Evolutionary conservation across 2,888 invertebrate genomes (phyloP), one percentile per base, ranked within the genome.

Genomic region (Thymelicus acteon): DNA sequence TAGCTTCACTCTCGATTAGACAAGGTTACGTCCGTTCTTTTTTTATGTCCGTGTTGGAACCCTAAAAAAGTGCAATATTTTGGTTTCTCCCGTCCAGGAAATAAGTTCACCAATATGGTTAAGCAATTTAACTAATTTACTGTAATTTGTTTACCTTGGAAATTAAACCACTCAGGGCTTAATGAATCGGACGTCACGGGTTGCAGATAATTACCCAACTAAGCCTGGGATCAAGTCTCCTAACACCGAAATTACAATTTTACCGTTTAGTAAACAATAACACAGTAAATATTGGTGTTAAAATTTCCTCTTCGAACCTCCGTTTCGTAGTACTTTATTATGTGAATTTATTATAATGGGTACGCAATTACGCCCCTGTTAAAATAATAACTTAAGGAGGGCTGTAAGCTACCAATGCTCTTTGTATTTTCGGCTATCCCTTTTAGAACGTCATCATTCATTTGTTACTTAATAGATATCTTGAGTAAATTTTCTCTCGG

Each of bases 321-420:
- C 49, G 7, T 19, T 52, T 1, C 49, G 7, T 0, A 15, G 19
- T 52, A 52, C 49, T 52, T 52, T 52, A 52, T 52, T 52, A 52
- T 52, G 49, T 52, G 49, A 67, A 67, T 24, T 67, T 67, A 67
- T 67, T 67, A 67, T 67, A 67, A 67, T 60, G 61, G 67, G 60
- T 60, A 24, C 67, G 67, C 61, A 61, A 67, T 67, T 67, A 52
- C 60, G 60, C 24, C 39, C 49, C 61, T 44, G 61, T 67, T 67
- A 67, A 62, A 68, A 68, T 68, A 68, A 68, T 52, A 52, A 15
- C 19, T 52, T 52, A 67, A 40, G 66, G 47, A 66, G 60, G 60
- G 52, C 66, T 67, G 37, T 61, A 60, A 48, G 52, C 52, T 40
- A 31, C 61, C 44, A 44, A 49, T 60, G 67, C 60, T 67, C 57